phyloP scores from a whole-genome alignment of 2,113 vertebrate genomes.

The Nematolebias whitei region DNA sequence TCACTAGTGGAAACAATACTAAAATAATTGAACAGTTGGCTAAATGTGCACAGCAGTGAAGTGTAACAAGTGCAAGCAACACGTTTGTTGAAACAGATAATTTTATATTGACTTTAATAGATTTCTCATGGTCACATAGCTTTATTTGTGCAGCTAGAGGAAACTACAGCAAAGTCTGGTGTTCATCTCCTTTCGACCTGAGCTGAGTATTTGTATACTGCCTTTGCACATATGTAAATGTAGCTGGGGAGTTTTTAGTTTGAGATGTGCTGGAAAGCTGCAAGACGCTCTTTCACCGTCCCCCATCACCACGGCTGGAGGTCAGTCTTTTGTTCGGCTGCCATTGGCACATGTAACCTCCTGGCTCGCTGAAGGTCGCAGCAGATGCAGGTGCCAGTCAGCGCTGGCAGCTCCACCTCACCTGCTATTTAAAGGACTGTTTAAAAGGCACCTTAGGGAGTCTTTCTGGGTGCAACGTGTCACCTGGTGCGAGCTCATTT shows the following conservation, averaged over 20 bases:
- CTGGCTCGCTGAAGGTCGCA: slow-evolving; percentile 37
- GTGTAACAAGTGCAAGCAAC: neutral
- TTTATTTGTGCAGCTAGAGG: too few relatives aligned
- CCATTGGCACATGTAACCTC: slow-evolving; percentile 66
- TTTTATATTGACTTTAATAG: neutral
- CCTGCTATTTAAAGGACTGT: slow-evolving; percentile 30
- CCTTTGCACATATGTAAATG: slow-evolving; percentile 3
- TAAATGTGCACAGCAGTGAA: neutral
- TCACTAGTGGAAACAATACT: neutral
- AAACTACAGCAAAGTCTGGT: neutral
- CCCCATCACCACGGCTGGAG: too few relatives aligned
- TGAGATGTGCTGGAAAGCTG: slow-evolving; percentile 43
- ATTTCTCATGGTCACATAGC: neutral
- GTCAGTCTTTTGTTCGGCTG: slow-evolving; percentile 67
- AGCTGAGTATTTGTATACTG: neutral
- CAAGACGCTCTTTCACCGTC: too few relatives aligned
- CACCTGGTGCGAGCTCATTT: slow-evolving; percentile 28
- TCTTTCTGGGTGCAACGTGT: slow-evolving; percentile 5
- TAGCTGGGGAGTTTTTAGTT: neutral
- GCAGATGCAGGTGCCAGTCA: slow-evolving; percentile 59
- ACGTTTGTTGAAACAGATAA: neutral
- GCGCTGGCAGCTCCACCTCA: slow-evolving; percentile 23
- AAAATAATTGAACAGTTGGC: too few relatives aligned
- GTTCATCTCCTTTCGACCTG: neutral
- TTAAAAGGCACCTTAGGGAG: slow-evolving; percentile 44